These are phyloP conservation scores for Orchesella cincta DNA, from an alignment of 1,140 invertebrate species.

Conservation along the genomic window DNA sequence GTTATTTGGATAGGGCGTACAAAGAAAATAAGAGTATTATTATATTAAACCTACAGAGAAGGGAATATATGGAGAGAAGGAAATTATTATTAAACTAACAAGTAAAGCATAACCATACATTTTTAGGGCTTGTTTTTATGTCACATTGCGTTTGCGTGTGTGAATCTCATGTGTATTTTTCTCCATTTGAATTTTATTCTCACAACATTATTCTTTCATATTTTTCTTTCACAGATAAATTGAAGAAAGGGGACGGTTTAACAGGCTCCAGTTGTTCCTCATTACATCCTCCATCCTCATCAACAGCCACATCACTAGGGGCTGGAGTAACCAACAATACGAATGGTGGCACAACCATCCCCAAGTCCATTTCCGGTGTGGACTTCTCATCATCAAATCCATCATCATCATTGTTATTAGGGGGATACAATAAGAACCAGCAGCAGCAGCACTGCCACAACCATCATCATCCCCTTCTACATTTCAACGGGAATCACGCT, in stretches of 20 bases:
- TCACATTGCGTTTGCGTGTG: too few species aligned
- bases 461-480: slow-evolving; percentile 13
- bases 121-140: too few species aligned
- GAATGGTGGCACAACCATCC: slow-evolving; percentile 21
- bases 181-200: background rate
- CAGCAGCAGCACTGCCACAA: slow-evolving; percentile 15
- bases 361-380: slow-evolving; percentile 32
- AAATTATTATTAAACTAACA: too few species aligned
- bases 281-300: background rate
- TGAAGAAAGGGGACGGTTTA: slow-evolving; percentile 43
- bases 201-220: background rate
- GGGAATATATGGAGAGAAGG: too few species aligned
- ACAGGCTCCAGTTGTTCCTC: slow-evolving; percentile 24
- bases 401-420: background rate
- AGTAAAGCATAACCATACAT: too few species aligned
- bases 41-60: too few species aligned
- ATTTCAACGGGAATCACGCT: slow-evolving; percentile 12
- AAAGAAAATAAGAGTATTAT: too few species aligned
- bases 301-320: background rate
- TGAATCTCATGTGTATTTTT: too few species aligned
- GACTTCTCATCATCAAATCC: slow-evolving; percentile 7
- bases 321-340: background rate
- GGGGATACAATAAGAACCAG: background rate
- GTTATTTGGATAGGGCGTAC: too few species aligned
- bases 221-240: slow-evolving; percentile 43